phyloP scores from a whole-genome alignment of 2,113 vertebrate genomes.

The Tautogolabrus adspersus region DNA sequence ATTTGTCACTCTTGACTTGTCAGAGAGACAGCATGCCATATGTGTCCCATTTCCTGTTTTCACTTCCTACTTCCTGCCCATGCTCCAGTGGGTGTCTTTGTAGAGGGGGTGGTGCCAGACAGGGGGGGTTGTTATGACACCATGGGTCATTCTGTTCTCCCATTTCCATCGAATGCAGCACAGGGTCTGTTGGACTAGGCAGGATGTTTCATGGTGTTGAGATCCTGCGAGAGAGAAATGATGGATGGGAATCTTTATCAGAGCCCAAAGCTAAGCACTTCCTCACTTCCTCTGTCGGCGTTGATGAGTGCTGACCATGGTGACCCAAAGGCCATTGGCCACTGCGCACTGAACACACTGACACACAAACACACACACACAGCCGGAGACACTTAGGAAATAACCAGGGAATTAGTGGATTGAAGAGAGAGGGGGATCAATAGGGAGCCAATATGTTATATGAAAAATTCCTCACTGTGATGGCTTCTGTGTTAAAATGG shows the following conservation, averaged over 20 bases:
- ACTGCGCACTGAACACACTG: constrained; percentile 54
- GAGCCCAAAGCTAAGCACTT: constrained; percentile 80
- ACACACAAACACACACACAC: constrained; percentile 35
- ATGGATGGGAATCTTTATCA: constrained; percentile 84
- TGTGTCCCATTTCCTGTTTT: constrained; percentile 84
- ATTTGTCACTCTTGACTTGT: constrained; percentile 69
- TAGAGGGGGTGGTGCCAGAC: background rate
- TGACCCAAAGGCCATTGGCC: constrained; percentile 76
- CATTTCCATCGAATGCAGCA: constrained; percentile 58
- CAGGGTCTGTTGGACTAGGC: constrained; percentile 56
- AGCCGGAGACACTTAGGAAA: constrained; percentile 82
- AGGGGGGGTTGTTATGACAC: constrained; percentile 35
- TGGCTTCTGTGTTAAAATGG: constrained; percentile 50
- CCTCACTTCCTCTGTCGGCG: constrained; percentile 80
- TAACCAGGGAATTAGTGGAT: constrained; percentile 82
- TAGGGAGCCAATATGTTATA: constrained; percentile 81
- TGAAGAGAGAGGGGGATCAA: constrained; percentile 78
- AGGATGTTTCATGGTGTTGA: constrained; percentile 77
- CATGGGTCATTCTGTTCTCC: constrained; percentile 61
- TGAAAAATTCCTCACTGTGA: constrained; percentile 79
- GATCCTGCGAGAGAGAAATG: constrained; percentile 76
- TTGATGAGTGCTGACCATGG: constrained; percentile 81
- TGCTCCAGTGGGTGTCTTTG: constrained; percentile 40
- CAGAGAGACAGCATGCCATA: constrained; percentile 66
- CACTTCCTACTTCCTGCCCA: constrained; percentile 82